Conservation (phyloP, 2,797 vertebrate genomes). For the Myotis vivesi region DNA sequence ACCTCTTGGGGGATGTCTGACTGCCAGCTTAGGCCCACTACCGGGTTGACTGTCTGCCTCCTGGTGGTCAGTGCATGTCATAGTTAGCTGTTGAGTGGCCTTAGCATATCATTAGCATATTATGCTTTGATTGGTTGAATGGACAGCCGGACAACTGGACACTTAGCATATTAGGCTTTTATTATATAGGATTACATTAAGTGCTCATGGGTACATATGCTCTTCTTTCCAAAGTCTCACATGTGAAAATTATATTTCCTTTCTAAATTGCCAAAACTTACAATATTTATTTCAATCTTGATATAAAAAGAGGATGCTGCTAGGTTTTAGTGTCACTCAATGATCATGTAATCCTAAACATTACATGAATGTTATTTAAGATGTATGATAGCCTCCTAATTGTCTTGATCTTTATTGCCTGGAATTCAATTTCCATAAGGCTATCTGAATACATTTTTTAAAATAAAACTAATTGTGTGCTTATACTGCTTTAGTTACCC, state of each 20-base stretch:
- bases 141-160: no score
- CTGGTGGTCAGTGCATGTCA: no score
- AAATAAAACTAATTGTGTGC: neutral
- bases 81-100: no score
- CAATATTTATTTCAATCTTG: neutral
- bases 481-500: neutral
- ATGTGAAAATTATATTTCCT: neutral
- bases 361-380: neutral
- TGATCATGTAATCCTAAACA: neutral
- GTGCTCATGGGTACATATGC: neutral
- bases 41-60: no score
- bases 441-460: neutral
- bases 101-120: no score
- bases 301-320: neutral
- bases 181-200: neutral
- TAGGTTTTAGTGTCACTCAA: neutral
- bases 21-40: no score
- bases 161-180: no score
- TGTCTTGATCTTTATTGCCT: neutral
- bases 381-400: neutral
- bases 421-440: neutral
- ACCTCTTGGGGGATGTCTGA: no score
- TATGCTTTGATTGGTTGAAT: no score
- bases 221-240: neutral
- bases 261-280: neutral